Evolutionary conservation across 1,140 invertebrate species (phyloP).

Genomic region (Drosophila yakuba): DNA sequence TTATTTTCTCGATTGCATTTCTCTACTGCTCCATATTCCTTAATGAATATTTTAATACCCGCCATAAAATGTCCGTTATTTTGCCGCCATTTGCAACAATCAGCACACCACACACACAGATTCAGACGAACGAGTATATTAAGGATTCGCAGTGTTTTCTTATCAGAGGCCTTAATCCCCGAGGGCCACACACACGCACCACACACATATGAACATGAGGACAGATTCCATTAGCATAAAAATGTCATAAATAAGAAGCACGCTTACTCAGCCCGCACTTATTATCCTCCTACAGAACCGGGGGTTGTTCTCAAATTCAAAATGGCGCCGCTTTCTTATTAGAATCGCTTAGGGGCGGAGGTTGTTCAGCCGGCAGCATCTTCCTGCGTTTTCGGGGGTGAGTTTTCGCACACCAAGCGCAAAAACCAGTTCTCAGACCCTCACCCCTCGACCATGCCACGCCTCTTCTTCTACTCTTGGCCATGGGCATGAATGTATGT

Average conservation of each 20-base stretch:
- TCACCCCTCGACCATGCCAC: constrained; percentile 44
- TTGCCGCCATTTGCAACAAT: constrained; percentile 30
- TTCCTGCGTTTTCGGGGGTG: constrained; percentile 54
- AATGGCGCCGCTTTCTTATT: constrained; percentile 82
- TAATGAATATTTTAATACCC: constrained; percentile 37
- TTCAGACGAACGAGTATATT: constrained; percentile 11
- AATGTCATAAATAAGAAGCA: constrained; percentile 82
- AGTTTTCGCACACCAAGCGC: constrained; percentile 50
- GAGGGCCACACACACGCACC: constrained; percentile 13
- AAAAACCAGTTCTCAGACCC: constrained; percentile 55
- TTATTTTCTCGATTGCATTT: constrained; percentile 31
- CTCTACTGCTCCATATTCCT: constrained; percentile 33
- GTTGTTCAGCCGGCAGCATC: constrained; percentile 37
- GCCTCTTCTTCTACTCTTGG: constrained; percentile 53
- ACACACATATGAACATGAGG: constrained; percentile 15
- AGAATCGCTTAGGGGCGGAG: constrained; percentile 51
- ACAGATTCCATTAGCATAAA: constrained; percentile 81
- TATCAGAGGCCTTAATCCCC: constrained; percentile 69
- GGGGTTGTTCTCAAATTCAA: constrained; percentile 75
- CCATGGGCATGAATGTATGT: constrained; percentile 10
- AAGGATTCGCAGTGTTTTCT: constrained; percentile 60
- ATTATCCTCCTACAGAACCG: constrained; percentile 46
- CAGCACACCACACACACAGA: constrained; percentile 7
- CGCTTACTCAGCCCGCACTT: constrained; percentile 45
- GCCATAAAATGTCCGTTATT: constrained; percentile 42